phyloP scores from a whole-genome alignment of 2,888 invertebrate genomes.

The Thysanoteuthis rhombus region DNA sequence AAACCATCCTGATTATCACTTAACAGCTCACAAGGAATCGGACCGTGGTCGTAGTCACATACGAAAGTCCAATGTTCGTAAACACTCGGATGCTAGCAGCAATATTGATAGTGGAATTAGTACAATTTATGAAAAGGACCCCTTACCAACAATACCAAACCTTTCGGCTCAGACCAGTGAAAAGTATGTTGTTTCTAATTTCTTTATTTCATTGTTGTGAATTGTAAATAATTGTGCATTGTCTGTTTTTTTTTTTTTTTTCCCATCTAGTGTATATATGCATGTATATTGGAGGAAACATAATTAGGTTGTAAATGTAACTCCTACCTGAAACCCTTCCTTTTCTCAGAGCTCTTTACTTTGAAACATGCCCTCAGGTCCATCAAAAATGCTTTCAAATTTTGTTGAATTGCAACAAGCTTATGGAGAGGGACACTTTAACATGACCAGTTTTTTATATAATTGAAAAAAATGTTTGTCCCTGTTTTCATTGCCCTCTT shows the following conservation, averaged over 20 bases:
- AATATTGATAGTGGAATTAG: slow-evolving; percentile 67
- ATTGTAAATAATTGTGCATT: not conserved
- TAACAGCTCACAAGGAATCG: slow-evolving; percentile 23
- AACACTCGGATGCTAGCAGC: slow-evolving; percentile 58
- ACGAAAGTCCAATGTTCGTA: slow-evolving; percentile 45
- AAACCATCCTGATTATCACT: slow-evolving; percentile 29
- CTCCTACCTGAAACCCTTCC: too few species aligned
- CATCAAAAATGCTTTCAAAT: too few species aligned
- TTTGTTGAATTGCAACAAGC: too few species aligned
- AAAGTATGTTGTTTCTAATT: slow-evolving; percentile 55
- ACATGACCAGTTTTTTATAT: too few species aligned
- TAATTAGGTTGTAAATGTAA: too few species aligned
- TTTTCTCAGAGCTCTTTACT: too few species aligned
- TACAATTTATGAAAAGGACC: slow-evolving; percentile 56
- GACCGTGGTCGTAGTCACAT: slow-evolving; percentile 47
- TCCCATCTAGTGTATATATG: too few species aligned
- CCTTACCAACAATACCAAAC: slow-evolving; percentile 68
- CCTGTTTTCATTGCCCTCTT: too few species aligned
- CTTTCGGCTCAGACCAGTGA: slow-evolving; percentile 53
- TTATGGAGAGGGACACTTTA: too few species aligned
- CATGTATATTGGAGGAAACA: too few species aligned
- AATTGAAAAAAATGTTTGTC: too few species aligned
- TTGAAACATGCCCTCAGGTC: too few species aligned
- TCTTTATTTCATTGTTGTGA: not conserved
- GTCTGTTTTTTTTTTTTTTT: not conserved